Base-by-base conservation (phyloP, 1,140 invertebrate species). In the Scaptomyza montana region DNA sequence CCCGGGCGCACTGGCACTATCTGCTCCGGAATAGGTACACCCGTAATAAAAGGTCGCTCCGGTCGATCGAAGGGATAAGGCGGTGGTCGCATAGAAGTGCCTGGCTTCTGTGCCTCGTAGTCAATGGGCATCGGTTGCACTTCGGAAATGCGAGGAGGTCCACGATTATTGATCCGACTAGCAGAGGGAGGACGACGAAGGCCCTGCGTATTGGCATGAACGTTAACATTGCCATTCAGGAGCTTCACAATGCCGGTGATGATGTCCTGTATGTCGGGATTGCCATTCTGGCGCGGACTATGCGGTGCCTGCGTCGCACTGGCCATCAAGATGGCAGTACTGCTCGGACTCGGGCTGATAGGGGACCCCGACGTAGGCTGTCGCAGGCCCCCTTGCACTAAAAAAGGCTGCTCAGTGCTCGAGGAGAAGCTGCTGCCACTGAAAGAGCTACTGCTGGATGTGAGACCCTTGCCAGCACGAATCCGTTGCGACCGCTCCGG, bases 231-330 rank as follows among this genome's bases (percentile, higher is more conserved):
- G 1, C 97, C 97, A 78, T 98, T 97, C 1, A 98, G 92, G 1
- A 98, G 91, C 90, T 98, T 97, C 0, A 98, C 96, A 41, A 98
- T 96, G 9, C 97, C 97, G 6, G 96, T 97, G 54, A 98, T 97
- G 10, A 98, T 97, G 82, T 98, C 97, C 91, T 98, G 96, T 59
- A 98, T 97, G 90, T 97, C 96, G 16, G 96, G 95, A 90, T 95
- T 95, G 12, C 84, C 85, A 56, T 91, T 92, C 61, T 92, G 91
- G 8, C 89, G 85, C 0, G 89, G 69, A 86, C 82, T 87, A 91
- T 81, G 84, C 30, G 79, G 77, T 53, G 67, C 53, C 65, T 60
- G 66, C 21, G 85, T 90, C 59, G 89, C 89, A 91, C 74, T 91
- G 62, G 75, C 76, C 54, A 36, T 55, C 53, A 66, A 80, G 55